Percentiles rank a stretch among this genome's conserved stretches.
phyloP scores from a whole-genome alignment of 2,888 invertebrate genomes.

The Phytoseiulus persimilis region DNA sequence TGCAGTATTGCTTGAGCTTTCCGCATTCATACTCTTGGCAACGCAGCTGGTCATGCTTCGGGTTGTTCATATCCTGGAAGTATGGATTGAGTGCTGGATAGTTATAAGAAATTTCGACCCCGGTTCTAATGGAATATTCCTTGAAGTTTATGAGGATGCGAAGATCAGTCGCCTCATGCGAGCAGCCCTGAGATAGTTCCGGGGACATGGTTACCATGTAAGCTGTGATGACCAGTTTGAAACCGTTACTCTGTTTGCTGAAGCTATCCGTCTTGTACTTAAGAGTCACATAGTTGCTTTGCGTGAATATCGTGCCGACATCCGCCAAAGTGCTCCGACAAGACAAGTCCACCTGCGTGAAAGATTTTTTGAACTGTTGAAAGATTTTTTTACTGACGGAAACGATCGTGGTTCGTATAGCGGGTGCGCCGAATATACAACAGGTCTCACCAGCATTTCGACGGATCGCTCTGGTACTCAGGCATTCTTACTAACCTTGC shows the following conservation, averaged over 20 bases:
- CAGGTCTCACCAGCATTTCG: no score
- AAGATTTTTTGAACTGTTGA: neutral
- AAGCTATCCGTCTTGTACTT: conserved; percentile 86
- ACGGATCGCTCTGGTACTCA: no score
- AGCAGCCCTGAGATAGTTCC: no score
- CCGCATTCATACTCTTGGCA: neutral
- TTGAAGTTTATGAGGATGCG: no score
- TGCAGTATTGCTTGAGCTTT: conserved; percentile 66
- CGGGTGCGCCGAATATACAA: no score
- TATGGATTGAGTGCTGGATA: neutral
- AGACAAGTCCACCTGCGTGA: conserved; percentile 70
- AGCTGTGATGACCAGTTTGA: conserved; percentile 83
- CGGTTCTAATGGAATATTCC: no score
- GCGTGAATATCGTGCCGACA: conserved; percentile 76
- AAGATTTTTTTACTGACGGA: no score
- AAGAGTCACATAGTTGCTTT: conserved; percentile 84
- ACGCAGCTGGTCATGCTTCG: neutral
- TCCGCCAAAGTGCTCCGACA: conserved; percentile 82
- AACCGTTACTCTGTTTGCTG: conserved; percentile 84
- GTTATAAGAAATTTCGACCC: neutral
- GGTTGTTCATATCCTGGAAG: neutral
- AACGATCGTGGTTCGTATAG: no score
- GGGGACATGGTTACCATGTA: conserved; percentile 64
- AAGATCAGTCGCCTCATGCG: no score
- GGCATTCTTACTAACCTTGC: conserved; percentile 61